These are phyloP conservation scores for Pipistrellus pygmaeus DNA, from an alignment of 2,797 vertebrate species.

Conservation along the genomic window DNA sequence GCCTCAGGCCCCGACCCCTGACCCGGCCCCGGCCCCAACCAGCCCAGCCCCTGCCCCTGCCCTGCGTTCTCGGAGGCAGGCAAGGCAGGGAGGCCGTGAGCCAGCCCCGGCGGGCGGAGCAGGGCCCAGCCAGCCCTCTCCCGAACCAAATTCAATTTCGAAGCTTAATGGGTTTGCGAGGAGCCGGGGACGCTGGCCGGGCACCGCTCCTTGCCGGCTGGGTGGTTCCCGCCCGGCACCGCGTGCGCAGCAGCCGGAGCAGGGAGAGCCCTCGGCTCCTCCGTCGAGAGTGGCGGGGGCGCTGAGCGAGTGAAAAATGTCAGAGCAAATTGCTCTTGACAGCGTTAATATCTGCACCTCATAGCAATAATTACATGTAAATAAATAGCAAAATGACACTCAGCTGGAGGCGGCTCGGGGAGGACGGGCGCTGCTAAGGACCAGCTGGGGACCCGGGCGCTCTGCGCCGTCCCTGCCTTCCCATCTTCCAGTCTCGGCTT, in stretches of 20 bases:
- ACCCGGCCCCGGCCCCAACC: slow-evolving; percentile 87
- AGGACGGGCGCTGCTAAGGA: slow-evolving; percentile 88
- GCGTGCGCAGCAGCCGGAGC: not conserved
- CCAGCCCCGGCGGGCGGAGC: not conserved
- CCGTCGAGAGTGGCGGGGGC: slow-evolving; percentile 91
- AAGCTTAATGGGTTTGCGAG: slow-evolving; percentile 93
- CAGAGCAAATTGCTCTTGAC: slow-evolving; percentile 99
- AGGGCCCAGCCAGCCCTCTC: slow-evolving; percentile 80
- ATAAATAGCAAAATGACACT: slow-evolving; percentile 99
- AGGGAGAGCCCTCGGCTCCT: slow-evolving; percentile 84
- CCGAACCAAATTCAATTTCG: slow-evolving; percentile 91
- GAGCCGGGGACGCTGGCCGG: slow-evolving; percentile 85
- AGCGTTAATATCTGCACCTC: slow-evolving; percentile 99
- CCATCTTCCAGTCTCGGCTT: slow-evolving; percentile 31
- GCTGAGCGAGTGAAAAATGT: slow-evolving; percentile 97
- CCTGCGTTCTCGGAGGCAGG: slow-evolving; percentile 79
- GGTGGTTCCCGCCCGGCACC: slow-evolving; percentile 65
- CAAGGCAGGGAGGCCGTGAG: slow-evolving; percentile 81
- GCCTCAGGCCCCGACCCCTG: slow-evolving; percentile 89
- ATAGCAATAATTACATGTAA: slow-evolving; percentile 99
- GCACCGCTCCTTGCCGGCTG: slow-evolving; percentile 79
- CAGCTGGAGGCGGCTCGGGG: slow-evolving; percentile 95
- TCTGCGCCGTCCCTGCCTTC: slow-evolving; percentile 73
- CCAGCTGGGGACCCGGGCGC: slow-evolving; percentile 95
- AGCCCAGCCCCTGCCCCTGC: slow-evolving; percentile 86